These are phyloP conservation scores for Malaclemys terrapin DNA, from an alignment of 2,113 vertebrate species.

Conservation along the genomic window DNA sequence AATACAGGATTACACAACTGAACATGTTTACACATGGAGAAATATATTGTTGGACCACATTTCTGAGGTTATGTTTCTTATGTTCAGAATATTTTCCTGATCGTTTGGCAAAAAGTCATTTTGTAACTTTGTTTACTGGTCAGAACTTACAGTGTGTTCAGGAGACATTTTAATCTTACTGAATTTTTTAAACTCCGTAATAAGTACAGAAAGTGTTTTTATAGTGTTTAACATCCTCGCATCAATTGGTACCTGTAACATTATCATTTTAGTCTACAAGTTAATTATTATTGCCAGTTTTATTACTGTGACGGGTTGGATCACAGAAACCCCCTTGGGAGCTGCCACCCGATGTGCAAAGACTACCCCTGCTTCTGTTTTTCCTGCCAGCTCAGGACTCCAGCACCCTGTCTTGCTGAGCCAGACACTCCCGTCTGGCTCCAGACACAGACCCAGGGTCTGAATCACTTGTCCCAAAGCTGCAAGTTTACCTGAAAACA, in stretches of 20 bases:
- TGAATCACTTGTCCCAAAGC: too few species aligned
- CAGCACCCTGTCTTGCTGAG: too few species aligned
- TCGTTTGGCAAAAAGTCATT: not conserved
- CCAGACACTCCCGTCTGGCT: too few species aligned
- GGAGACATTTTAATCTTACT: not conserved
- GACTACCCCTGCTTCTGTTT: too few species aligned
- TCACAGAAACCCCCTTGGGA: too few species aligned
- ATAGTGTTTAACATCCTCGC: not conserved
- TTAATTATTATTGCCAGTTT: not conserved
- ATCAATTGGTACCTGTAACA: not conserved
- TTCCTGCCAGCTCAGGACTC: too few species aligned
- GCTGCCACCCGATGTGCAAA: too few species aligned
- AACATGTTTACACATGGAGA: not conserved
- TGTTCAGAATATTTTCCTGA: not conserved
- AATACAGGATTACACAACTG: not conserved
- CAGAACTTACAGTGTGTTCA: not conserved
- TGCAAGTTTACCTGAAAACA: too few species aligned
- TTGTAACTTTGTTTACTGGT: not conserved
- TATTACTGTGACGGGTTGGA: too few species aligned
- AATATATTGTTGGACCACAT: not conserved
- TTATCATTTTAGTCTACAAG: not conserved
- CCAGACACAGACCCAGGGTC: too few species aligned
- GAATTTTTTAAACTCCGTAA: not conserved
- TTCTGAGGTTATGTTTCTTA: not conserved
- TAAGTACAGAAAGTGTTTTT: not conserved